phyloP scores from a whole-genome alignment of 2,797 vertebrate genomes.

The Lophius americanus region DNA sequence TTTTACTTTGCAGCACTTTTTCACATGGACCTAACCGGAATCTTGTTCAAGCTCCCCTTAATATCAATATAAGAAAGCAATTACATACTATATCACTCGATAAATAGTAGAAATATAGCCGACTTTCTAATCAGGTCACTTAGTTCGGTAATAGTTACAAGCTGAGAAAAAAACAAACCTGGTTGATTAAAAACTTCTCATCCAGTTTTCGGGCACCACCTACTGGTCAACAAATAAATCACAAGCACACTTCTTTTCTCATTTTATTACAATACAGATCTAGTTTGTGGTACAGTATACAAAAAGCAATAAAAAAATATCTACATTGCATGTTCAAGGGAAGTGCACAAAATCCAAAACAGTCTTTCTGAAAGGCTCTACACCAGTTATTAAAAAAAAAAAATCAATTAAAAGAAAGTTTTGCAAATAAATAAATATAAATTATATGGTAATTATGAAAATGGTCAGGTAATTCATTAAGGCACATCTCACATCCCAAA shows the following conservation, averaged over 20 bases:
- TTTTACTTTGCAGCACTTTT: too few species aligned
- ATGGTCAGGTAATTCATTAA: conserved; percentile 77
- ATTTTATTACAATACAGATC: conserved; percentile 79
- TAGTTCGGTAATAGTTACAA: too few species aligned
- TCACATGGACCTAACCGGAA: too few species aligned
- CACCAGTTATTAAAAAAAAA: conserved; percentile 65
- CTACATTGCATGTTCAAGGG: conserved; percentile 77
- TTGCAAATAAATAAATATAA: conserved; percentile 87
- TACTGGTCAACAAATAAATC: conserved; percentile 7
- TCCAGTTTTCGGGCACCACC: conserved; percentile 39
- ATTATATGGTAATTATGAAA: conserved; percentile 78
- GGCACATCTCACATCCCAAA: conserved; percentile 76
- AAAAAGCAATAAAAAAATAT: conserved; percentile 70
- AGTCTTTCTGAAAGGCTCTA: conserved; percentile 64
- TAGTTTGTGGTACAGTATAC: conserved; percentile 79
- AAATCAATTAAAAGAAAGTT: conserved; percentile 73
- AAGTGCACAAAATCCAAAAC: conserved; percentile 81
- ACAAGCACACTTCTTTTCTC: conserved; percentile 15
- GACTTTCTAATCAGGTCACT: too few species aligned
- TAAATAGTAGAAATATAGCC: too few species aligned
- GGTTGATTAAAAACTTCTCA: background rate
- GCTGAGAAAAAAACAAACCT: background rate
- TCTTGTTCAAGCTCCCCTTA: too few species aligned
- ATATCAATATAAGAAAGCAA: too few species aligned
- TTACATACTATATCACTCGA: too few species aligned